phyloP scores from a whole-genome alignment of 2,113 vertebrate species.

The Bostrychus sinensis region DNA sequence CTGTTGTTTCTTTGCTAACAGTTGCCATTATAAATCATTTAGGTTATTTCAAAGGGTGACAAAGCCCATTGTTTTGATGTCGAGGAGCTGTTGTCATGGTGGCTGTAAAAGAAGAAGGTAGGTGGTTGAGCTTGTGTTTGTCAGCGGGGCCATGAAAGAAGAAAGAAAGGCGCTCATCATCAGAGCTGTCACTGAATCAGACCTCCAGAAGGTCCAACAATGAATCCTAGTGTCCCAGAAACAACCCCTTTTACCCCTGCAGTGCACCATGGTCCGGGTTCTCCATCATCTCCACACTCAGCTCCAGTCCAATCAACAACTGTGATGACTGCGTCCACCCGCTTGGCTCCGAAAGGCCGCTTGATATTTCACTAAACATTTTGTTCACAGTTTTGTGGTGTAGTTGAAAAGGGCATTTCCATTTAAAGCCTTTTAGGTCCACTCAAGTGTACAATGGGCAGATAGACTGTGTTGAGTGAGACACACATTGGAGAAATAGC shows the following conservation, averaged over 20 bases:
- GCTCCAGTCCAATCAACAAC: slow-evolving; percentile 59
- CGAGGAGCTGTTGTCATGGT: not conserved
- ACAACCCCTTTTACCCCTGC: slow-evolving; percentile 42
- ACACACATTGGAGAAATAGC: slow-evolving; percentile 44
- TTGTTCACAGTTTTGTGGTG: slow-evolving; percentile 24
- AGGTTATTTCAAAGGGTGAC: slow-evolving; percentile 2
- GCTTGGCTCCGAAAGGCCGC: slow-evolving; percentile 27
- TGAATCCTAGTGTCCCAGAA: slow-evolving; percentile 49
- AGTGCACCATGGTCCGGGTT: slow-evolving; percentile 40
- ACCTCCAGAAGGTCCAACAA: slow-evolving; percentile 43
- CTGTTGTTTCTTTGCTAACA: not conserved
- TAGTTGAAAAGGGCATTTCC: slow-evolving; percentile 56
- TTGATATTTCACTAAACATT: slow-evolving; percentile 42
- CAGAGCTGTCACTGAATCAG: slow-evolving; percentile 36
- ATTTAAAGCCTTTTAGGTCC: slow-evolving; percentile 59
- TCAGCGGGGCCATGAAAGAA: slow-evolving; percentile 34
- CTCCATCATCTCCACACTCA: slow-evolving; percentile 57
- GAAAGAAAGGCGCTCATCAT: slow-evolving; percentile 29
- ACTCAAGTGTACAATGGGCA: slow-evolving; percentile 52
- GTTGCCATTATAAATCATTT: not conserved
- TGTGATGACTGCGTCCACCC: slow-evolving; percentile 33
- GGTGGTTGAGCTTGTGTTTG: slow-evolving; percentile 32
- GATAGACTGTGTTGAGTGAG: slow-evolving; percentile 64
- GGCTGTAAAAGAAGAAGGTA: slow-evolving; percentile 11
- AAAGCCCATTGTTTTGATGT: not conserved